Evolutionary conservation across 2,113 vertebrate genomes (phyloP).

Genomic region (Elephas maximus): DNA sequence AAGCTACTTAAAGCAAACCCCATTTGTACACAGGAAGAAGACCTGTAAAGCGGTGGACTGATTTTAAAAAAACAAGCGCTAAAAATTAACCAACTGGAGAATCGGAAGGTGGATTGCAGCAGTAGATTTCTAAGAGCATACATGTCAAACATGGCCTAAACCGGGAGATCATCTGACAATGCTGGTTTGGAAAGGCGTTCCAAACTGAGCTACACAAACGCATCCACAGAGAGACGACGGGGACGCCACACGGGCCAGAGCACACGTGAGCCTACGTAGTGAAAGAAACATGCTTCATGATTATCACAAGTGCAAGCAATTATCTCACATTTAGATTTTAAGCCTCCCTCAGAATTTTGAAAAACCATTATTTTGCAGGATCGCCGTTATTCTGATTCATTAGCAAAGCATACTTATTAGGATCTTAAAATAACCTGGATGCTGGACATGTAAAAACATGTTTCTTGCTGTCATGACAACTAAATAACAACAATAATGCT

Average conservation of each 20-base stretch:
- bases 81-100: neutral
- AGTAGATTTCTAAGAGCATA: neutral
- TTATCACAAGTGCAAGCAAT: conserved; percentile 46
- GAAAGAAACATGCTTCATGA: neutral
- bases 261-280: rapidly evolving
- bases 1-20: neutral
- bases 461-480: conserved; percentile 83
- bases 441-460: conserved; percentile 77
- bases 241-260: neutral
- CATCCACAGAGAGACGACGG: neutral
- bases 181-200: neutral
- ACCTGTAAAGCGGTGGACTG: neutral
- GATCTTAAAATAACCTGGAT: conserved; percentile 79
- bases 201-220: neutral
- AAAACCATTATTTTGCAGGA: conserved; percentile 73
- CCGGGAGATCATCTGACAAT: neutral
- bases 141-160: rapidly evolving
- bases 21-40: neutral
- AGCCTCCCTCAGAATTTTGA: conserved; percentile 61
- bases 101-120: neutral
- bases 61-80: neutral
- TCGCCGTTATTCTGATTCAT: conserved; percentile 78
- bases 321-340: conserved; percentile 60
- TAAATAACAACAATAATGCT: conserved; percentile 79
- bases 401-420: conserved; percentile 81